Percentiles rank a stretch among this genome's conserved stretches.
Evolutionary conservation across 2,113 vertebrate species (phyloP).

Genomic region (Ondatra zibethicus): DNA sequence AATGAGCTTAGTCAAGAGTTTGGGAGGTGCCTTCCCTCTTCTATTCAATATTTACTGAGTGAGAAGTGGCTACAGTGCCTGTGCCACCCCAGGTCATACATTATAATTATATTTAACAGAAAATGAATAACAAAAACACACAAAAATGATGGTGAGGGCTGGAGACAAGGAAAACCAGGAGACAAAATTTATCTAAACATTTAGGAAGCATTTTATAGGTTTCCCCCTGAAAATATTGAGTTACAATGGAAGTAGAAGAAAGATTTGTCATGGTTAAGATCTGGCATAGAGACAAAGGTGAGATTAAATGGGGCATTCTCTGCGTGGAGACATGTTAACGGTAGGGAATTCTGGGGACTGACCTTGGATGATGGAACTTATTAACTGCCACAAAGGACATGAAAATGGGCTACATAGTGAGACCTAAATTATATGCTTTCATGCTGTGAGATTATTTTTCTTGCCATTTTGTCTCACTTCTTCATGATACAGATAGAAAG

Average conservation of each 20-base stretch:
- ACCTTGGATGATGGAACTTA: not conserved
- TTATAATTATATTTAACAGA: slow-evolving; percentile 1
- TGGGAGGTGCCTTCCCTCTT: not conserved
- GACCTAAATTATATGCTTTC: not conserved
- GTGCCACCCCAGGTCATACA: not conserved
- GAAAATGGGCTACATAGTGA: not conserved
- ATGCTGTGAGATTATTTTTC: not conserved
- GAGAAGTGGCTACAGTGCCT: not conserved
- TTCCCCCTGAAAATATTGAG: not conserved
- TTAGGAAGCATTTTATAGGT: slow-evolving; percentile 44
- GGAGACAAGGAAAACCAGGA: not conserved
- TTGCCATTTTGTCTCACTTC: not conserved
- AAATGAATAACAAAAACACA: slow-evolving; percentile 33
- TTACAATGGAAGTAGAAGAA: slow-evolving; percentile 13
- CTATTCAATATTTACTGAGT: not conserved
- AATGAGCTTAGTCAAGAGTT: not conserved
- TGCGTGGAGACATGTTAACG: not conserved
- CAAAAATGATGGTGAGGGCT: not conserved
- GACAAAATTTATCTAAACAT: slow-evolving; percentile 21
- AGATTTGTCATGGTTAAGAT: slow-evolving; percentile 12
- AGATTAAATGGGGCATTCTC: not conserved
- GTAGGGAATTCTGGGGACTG: not conserved
- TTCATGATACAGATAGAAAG: not conserved
- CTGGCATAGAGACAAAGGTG: slow-evolving; percentile 25
- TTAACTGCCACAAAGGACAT: not conserved